Evolutionary conservation across 2,113 vertebrate species (phyloP).

Genomic region (Condylura cristata): DNA sequence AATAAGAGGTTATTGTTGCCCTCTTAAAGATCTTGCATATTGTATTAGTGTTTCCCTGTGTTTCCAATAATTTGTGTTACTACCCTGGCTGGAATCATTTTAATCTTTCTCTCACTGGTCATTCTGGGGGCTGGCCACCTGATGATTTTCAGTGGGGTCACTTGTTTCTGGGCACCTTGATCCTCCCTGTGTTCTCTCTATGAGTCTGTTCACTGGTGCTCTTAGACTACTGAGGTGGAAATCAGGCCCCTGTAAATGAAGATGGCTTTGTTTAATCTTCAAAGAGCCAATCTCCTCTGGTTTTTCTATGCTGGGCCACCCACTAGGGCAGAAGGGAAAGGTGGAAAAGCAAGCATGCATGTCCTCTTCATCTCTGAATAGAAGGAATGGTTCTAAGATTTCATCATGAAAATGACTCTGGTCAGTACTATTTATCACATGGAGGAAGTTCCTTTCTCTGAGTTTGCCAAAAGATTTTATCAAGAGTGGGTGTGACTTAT

Average conservation of each 20-base stretch:
- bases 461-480: background rate
- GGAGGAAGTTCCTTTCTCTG: background rate
- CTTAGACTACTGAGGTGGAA: background rate
- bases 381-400: background rate
- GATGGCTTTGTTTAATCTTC: background rate
- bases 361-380: background rate
- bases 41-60: background rate
- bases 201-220: background rate
- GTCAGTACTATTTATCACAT: background rate
- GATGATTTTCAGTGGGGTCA: background rate
- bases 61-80: background rate
- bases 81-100: background rate
- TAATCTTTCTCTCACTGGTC: background rate
- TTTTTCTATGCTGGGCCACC: background rate
- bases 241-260: background rate
- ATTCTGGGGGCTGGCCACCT: background rate
- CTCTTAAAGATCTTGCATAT: background rate
- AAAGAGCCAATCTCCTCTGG: background rate
- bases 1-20: background rate
- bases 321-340: background rate
- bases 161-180: background rate
- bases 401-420: background rate
- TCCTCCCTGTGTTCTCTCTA: background rate
- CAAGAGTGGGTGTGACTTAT: background rate
- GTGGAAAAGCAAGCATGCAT: background rate